phyloP scores from a whole-genome alignment of 2,888 invertebrate species.

The Lasioglossum calceatum region DNA sequence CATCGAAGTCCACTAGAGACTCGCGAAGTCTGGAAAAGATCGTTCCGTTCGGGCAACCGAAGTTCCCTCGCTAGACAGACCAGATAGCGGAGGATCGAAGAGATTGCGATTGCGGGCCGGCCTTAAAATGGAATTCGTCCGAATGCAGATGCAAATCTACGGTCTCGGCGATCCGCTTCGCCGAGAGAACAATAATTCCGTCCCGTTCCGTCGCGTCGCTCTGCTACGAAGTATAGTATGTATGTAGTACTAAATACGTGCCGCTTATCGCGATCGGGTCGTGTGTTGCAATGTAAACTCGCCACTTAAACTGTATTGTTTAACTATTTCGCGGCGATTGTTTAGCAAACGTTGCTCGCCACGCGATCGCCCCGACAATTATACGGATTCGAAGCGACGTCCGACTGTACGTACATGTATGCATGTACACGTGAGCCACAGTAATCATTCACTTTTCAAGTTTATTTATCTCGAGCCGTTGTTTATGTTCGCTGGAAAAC shows the following conservation, averaged over 20 bases:
- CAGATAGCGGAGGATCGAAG: constrained; percentile 17
- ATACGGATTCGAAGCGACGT: background rate
- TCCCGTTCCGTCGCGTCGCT: background rate
- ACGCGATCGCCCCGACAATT: background rate
- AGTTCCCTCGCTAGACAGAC: constrained; percentile 20
- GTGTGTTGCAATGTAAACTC: constrained; percentile 16
- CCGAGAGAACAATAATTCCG: constrained; percentile 30
- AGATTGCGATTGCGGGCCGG: constrained; percentile 23
- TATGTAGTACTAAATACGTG: background rate
- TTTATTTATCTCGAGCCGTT: constrained; percentile 1
- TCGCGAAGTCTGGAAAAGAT: background rate
- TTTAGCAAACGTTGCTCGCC: constrained; percentile 1
- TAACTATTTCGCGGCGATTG: constrained; percentile 16
- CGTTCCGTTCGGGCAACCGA: background rate
- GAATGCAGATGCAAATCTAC: constrained; percentile 8
- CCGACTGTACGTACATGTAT: background rate
- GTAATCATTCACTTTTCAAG: background rate
- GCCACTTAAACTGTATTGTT: constrained; percentile 28
- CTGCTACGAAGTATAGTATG: background rate
- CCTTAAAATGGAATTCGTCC: constrained; percentile 32
- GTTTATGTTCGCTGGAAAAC: constrained; percentile 15
- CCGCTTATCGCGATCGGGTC: constrained; percentile 23
- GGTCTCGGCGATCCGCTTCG: constrained; percentile 6
- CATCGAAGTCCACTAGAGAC: background rate
- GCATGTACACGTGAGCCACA: background rate